Evolutionary conservation across 2,113 vertebrate species (phyloP).

Genomic region (Typhlomys cinereus): DNA sequence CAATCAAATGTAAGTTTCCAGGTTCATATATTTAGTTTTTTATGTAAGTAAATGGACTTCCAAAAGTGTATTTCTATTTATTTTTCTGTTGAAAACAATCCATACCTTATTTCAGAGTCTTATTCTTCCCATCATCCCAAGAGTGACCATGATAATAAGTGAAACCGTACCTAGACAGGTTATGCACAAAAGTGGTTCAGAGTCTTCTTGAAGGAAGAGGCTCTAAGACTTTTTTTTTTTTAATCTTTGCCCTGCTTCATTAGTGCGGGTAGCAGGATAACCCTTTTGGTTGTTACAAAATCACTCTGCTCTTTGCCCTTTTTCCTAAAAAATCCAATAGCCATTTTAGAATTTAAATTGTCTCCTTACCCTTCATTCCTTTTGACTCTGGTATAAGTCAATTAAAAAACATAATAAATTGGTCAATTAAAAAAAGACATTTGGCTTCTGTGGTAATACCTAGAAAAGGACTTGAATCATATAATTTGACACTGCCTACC

Average conservation of each 20-base stretch:
- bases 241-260: neutral
- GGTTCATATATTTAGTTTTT: slow-evolving; percentile 53
- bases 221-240: neutral
- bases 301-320: neutral
- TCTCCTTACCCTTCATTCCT: neutral
- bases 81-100: neutral
- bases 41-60: neutral
- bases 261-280: neutral
- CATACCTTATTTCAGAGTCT: slow-evolving; percentile 28
- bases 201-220: too few relatives aligned
- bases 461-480: slow-evolving; percentile 18
- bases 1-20: slow-evolving; percentile 23
- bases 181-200: too few relatives aligned
- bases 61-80: neutral
- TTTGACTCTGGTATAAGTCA: neutral
- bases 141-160: too few relatives aligned
- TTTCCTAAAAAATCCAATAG: slow-evolving; percentile 19
- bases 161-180: too few relatives aligned
- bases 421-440: slow-evolving; percentile 16
- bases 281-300: slow-evolving; percentile 13
- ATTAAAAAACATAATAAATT: slow-evolving; percentile 6
- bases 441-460: neutral
- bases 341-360: neutral
- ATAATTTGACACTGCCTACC: neutral
- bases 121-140: neutral